Evolutionary conservation across 2,888 invertebrate species (phyloP), one percentile per base, ranked within the genome.

Genomic region (Rhagonycha fulva): DNA sequence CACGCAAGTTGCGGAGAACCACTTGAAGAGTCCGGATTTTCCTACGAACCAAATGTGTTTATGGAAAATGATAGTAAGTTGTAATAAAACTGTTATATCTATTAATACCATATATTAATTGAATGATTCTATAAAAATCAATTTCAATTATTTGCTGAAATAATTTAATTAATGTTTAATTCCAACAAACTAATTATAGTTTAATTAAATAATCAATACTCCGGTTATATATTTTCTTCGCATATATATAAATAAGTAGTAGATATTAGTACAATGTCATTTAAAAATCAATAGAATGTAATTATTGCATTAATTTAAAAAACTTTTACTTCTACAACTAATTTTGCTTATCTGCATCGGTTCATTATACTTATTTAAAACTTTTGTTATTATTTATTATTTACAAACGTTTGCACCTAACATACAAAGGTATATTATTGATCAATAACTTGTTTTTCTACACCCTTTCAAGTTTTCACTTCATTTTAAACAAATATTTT

Each of bases 1-100:
- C 96, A 97, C 87, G 92, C 94, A n/a, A 93, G 93, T 84, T 97
- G 97, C 87, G 96, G 96, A 0, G 92, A 92, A 12, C 92, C 93
- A 0, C 90, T 95, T 79, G 92, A 93, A 79, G 87, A 89, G 26
- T 94, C 94, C 9, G 96, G 96, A 4, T 96, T 96, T 88, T 94
- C 96, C 0, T 97, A 97, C 85, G 94, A 95, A 83, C 96, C 96
- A 0, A 92, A 92, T 79, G 87, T 91, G 68, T 95, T 97, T 85
- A 97, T 97, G 97, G 92, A 93, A 81, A 93, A 94, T 83, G 92
- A 93, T 82, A 93, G 96, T 96, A 89, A 90, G 93, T 90, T 73
- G 77, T 66, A 10, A 19, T 14, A 62, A 62, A 63, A n/a, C 24
- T 24, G 3, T 63, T 24, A 63, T 5, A 47, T 5, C 5, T 47